Evolutionary conservation across 2,888 invertebrate species (phyloP).

Genomic region (Limnephilus auricula): DNA sequence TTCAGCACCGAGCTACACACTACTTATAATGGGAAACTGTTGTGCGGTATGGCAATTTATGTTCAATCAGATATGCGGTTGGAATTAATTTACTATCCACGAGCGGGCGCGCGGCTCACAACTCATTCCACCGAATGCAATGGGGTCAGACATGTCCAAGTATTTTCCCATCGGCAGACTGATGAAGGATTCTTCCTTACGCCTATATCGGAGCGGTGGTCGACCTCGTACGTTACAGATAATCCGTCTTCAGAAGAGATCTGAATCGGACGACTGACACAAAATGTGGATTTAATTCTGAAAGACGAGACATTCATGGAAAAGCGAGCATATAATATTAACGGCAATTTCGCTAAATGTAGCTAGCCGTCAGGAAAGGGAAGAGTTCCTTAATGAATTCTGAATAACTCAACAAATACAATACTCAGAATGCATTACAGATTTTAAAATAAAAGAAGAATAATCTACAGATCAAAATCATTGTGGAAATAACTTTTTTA

Average conservation of each 20-base stretch:
- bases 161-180: not conserved
- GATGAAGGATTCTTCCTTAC: not conserved
- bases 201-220: not conserved
- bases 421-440: not conserved
- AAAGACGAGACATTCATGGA: not conserved
- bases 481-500: not conserved
- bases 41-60: constrained; percentile 56
- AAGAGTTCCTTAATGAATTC: not conserved
- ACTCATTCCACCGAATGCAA: not conserved
- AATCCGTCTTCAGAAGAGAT: not conserved
- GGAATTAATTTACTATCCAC: constrained; percentile 55
- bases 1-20: not conserved
- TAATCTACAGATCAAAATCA: not conserved
- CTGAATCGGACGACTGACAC: not conserved
- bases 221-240: not conserved
- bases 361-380: not conserved
- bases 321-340: not conserved
- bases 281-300: not conserved
- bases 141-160: constrained; percentile 25
- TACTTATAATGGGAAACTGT: constrained; percentile 36
- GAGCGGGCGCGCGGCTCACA: constrained; percentile 6
- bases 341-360: not conserved
- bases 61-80: constrained; percentile 59
- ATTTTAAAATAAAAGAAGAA: not conserved
- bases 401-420: not conserved